Evolutionary conservation across 2,888 invertebrate genomes (phyloP).

Genomic region (Aphidius colemani): DNA sequence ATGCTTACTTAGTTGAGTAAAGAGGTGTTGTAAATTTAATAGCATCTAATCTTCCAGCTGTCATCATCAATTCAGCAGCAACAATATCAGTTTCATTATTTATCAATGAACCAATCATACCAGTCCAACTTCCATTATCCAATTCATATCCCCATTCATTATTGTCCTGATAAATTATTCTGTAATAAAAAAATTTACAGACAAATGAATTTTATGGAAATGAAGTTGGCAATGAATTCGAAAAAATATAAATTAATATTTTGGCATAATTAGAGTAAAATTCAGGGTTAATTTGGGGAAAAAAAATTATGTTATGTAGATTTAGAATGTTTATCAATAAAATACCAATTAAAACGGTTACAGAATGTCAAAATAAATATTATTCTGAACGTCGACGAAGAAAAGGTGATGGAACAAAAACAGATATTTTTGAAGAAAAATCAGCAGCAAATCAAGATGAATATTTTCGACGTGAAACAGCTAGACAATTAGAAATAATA

Average conservation of each 20-base stretch:
- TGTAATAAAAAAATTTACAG: slow-evolving; percentile 17
- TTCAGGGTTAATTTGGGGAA: slow-evolving; percentile 12
- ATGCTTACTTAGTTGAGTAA: slow-evolving; percentile 48
- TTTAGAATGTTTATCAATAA: slow-evolving; percentile 13
- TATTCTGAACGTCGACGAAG: slow-evolving; percentile 46
- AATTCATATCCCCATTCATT: slow-evolving; percentile 43
- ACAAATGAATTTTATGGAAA: slow-evolving; percentile 5
- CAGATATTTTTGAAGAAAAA: slow-evolving; percentile 50
- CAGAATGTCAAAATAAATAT: slow-evolving; percentile 18
- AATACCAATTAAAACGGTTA: slow-evolving; percentile 12
- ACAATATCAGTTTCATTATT: slow-evolving; percentile 47
- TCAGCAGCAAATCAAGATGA: slow-evolving; percentile 49
- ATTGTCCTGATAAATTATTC: slow-evolving; percentile 39
- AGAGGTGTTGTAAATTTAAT: slow-evolving; percentile 53
- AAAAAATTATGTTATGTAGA: slow-evolving; percentile 24
- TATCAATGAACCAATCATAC: slow-evolving; percentile 45
- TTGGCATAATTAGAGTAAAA: slow-evolving; percentile 14
- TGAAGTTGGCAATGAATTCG: neutral
- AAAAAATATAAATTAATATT: slow-evolving; percentile 1
- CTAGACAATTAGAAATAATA: slow-evolving; percentile 44
- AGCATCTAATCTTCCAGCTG: slow-evolving; percentile 45
- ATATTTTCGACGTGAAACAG: slow-evolving; percentile 49
- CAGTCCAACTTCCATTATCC: slow-evolving; percentile 52
- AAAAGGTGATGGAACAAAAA: slow-evolving; percentile 49
- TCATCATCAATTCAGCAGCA: slow-evolving; percentile 53